These are phyloP conservation scores for Crocodylus rhombifer DNA, from an alignment of 2,797 vertebrate genomes.

Conservation along the genomic window DNA sequence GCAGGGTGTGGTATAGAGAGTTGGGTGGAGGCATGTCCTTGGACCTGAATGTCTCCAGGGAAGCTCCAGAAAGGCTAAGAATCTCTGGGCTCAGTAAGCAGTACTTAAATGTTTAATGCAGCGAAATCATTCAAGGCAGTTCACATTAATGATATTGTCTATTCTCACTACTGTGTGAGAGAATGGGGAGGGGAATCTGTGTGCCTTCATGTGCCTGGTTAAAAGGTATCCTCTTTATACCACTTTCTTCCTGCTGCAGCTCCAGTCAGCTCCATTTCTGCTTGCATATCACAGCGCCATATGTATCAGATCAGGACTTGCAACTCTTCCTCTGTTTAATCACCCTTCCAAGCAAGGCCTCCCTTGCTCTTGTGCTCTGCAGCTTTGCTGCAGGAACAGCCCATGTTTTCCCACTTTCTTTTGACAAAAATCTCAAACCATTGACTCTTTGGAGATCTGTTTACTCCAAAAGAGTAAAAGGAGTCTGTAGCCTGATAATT, in stretches of 20 bases:
- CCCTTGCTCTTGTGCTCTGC: neutral
- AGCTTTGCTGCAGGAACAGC: neutral
- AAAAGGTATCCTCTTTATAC: neutral
- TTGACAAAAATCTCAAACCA: neutral
- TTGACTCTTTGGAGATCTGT: neutral
- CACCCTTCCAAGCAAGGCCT: neutral
- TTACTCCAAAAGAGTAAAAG: neutral
- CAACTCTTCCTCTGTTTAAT: conserved; percentile 12
- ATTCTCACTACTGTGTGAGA: neutral
- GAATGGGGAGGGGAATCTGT: neutral
- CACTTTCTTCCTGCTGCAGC: neutral
- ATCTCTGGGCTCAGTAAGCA: neutral
- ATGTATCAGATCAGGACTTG: conserved; percentile 10
- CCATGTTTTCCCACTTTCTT: neutral
- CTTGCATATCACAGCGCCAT: neutral
- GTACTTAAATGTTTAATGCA: neutral
- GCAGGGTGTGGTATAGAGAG: neutral
- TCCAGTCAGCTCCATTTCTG: neutral
- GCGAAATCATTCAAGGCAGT: neutral
- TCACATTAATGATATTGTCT: neutral
- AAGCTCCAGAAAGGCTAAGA: neutral
- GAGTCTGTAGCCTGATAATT: neutral
- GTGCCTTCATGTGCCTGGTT: neutral
- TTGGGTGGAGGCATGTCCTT: neutral
- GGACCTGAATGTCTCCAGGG: neutral